Evolutionary conservation across 2,113 vertebrate species (phyloP), one percentile per base, ranked within the genome.

Genomic region (Scortum barcoo): DNA sequence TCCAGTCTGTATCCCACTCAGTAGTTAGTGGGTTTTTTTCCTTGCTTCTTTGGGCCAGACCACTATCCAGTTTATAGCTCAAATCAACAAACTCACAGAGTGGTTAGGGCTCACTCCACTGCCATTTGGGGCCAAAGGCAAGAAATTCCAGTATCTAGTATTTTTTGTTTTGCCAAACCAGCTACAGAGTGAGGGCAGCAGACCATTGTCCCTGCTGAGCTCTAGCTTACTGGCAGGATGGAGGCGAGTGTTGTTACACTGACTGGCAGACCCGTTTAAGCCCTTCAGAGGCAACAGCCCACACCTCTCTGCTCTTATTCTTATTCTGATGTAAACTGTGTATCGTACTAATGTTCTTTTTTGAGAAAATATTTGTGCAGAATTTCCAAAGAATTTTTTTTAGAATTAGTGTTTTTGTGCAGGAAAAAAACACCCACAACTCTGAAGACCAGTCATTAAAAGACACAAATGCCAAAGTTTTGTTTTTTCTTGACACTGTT

Each of bases 1-100:
- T 24, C 20, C 7, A 53, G 28, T 33, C 44, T 69, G 38, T 24
- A 36, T 62, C 36, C 4, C 13, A 46, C 69, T 57, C 50, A 30
- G 28, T 40, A 33, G 24, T 50, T 36, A 17, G 11, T 73, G 11
- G 40, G 66, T 54, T 82, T 61, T 71, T 77, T 57, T 36, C 58
- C 30, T 12, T 66, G 60, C 28, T 28, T 51, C 44, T 72, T 51
- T 72, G 38, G 58, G 50, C 36, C 12, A 7, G 42, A 51, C 33
- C 26, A 26, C 24, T 33, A 4, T 84, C 42, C 54, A 84, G 28
- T 67, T 60, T 72, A 50, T 62, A 28, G 62, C 48, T 75, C 10
- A 10, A 63, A 70, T 75, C 50, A 66, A 71, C 40, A 85, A 76
- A 83, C 68, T 66, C 22, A 20, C 16, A 38, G 63, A 75, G 51